Conservation (phyloP, 1,140 invertebrate species). For the Saxidomus purpurata region DNA sequence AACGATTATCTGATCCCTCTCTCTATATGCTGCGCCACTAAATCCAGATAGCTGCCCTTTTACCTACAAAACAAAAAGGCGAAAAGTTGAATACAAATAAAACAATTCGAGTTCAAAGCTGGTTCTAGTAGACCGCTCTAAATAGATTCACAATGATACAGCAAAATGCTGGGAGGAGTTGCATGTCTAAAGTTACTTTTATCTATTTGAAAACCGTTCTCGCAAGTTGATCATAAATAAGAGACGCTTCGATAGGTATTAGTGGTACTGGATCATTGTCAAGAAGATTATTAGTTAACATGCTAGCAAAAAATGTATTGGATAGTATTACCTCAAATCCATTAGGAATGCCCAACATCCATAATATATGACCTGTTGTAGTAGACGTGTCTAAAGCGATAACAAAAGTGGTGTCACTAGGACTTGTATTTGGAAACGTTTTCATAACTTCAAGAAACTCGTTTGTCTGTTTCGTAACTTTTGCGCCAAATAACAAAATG, state of each 20-base stretch:
- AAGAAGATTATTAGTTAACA: too few species aligned
- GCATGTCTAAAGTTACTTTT: too few species aligned
- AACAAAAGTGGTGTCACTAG: background rate
- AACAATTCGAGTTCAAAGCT: too few species aligned
- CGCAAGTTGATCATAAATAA: too few species aligned
- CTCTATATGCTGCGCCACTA: conserved; percentile 15
- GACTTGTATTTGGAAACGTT: background rate
- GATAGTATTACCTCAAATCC: conserved; percentile 34
- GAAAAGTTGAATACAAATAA: background rate
- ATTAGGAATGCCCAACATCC: background rate
- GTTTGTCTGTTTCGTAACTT: background rate
- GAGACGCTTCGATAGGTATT: too few species aligned
- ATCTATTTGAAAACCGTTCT: too few species aligned
- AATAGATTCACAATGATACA: too few species aligned
- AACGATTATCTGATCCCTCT: conserved; percentile 44
- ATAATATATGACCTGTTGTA: background rate
- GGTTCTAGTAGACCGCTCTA: too few species aligned
- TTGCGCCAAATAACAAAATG: conserved; percentile 25
- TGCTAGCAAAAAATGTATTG: too few species aligned
- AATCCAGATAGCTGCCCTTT: conserved; percentile 46
- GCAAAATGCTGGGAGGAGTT: too few species aligned
- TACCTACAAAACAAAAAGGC: background rate
- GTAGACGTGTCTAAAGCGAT: background rate
- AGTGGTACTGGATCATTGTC: too few species aligned
- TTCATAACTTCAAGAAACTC: background rate